Evolutionary conservation across 2,888 invertebrate species (phyloP), one percentile per base, ranked within the genome.

Genomic region (Hydriomena furcata): DNA sequence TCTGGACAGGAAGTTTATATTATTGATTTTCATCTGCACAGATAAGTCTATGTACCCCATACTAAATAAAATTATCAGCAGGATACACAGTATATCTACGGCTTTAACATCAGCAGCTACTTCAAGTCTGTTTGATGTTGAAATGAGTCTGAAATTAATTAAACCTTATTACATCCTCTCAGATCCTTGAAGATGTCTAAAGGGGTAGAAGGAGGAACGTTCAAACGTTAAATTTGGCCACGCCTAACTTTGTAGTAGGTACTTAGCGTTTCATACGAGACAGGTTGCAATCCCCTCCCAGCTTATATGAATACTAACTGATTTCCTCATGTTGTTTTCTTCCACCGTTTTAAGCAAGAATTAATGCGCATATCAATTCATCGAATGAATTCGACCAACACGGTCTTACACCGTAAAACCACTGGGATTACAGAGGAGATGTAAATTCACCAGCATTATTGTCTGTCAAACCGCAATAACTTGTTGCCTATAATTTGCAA

Each of bases 1-100:
- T 52, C 23, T 40, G 46, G 8, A 44, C 41, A 47, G 52, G 36
- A 56, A 57, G 54, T 41, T 43, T 52, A 44, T 35, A 42, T 52
- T 50, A 55, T 60, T 57, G 60, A 57, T 57, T 45, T 48, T 48
- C 44, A 37, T 24, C 23, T 45, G 6, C 20, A 48, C 11, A 41
- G 27, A 28, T 41, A 42, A 23, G 27, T 1, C 11, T 20, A 0
- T 17, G 17, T 17, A 45, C 5, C n/a, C 12, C 7, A 21, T 12
- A 23, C 11, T 23, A 23, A 11, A 8, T 6, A 8, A 32, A 20
- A 23, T 35, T 23, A 23, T 13, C 13, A 24, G 5, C 12, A 13
- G 23, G 7, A 30, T 30, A 13, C 38, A 17, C 17, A 5, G 28
- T n/a, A 28, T 23, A 38, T 31, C 11, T 32, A 21, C n/a, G 7